These are phyloP conservation scores for Hemiscyllium ocellatum DNA, from an alignment of 2,113 vertebrate species.

Conservation along the genomic window DNA sequence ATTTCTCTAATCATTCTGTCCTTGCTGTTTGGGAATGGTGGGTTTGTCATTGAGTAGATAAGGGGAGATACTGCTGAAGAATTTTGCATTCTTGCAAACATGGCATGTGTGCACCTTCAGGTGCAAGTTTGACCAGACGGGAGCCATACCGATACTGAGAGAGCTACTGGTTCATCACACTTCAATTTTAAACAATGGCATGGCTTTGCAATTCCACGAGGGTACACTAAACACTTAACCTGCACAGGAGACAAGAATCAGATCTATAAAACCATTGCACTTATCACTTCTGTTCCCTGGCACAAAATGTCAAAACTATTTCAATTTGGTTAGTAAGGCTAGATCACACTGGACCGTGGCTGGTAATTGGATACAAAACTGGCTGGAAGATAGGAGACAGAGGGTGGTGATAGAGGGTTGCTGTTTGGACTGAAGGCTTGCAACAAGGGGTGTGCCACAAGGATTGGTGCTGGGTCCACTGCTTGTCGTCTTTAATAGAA, in stretches of 20 bases:
- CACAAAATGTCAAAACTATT: background rate
- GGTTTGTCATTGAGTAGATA: background rate
- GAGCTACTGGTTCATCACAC: background rate
- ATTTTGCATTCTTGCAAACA: background rate
- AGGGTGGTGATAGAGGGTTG: too few species aligned
- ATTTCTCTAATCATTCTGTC: background rate
- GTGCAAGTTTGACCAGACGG: background rate
- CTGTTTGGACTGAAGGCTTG: too few species aligned
- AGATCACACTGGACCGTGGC: too few species aligned
- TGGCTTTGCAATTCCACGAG: background rate
- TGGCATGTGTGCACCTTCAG: background rate
- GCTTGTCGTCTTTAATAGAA: too few species aligned
- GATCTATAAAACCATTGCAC: background rate
- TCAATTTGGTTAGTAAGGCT: too few species aligned
- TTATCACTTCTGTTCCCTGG: background rate
- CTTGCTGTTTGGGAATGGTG: background rate
- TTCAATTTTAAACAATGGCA: background rate
- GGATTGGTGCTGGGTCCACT: too few species aligned
- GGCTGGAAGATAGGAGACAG: too few species aligned
- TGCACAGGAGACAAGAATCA: background rate
- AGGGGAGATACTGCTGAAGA: too few species aligned
- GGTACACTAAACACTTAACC: background rate
- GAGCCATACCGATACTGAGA: background rate
- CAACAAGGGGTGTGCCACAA: too few species aligned
- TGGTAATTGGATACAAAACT: too few species aligned